phyloP scores from a whole-genome alignment of 2,797 vertebrate species.

The Enteromius unitaeniatus region DNA sequence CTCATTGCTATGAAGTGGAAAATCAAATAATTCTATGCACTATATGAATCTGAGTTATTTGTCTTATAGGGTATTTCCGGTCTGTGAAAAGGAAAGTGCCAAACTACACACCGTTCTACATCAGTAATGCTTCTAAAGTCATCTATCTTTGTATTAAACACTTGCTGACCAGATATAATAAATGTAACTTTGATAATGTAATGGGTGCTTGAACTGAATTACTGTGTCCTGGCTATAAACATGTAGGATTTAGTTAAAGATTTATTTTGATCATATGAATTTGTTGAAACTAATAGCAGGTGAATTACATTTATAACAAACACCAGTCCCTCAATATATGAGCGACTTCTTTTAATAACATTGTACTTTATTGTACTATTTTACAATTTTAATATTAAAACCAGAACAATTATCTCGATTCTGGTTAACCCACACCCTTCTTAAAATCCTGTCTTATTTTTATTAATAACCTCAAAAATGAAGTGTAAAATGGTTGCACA shows the following conservation, averaged over 20 bases:
- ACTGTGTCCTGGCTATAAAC: neutral
- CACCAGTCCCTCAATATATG: neutral
- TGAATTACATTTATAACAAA: neutral
- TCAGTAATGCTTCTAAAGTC: constrained; percentile 48
- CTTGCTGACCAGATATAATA: constrained; percentile 64
- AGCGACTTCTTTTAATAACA: neutral
- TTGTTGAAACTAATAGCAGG: neutral
- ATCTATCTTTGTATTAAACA: constrained; percentile 54
- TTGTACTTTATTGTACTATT: neutral
- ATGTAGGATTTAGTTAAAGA: neutral
- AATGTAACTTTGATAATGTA: constrained; percentile 57
- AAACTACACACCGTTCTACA: constrained; percentile 53
- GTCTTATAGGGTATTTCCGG: constrained; percentile 47
- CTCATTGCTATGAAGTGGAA: constrained; percentile 50
- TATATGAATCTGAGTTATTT: constrained; percentile 58
- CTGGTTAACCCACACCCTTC: neutral
- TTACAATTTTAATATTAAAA: neutral
- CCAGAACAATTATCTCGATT: neutral
- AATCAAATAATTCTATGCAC: constrained; percentile 61
- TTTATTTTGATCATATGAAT: neutral
- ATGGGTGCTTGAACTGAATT: neutral
- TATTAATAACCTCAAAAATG: constrained; percentile 10
- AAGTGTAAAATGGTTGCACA: constrained; percentile 19
- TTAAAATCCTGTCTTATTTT: neutral
- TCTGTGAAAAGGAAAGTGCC: constrained; percentile 55